Evolutionary conservation across 2,888 invertebrate genomes (phyloP), one percentile per base, ranked within the genome.

Genomic region (Syrphus vitripennis): DNA sequence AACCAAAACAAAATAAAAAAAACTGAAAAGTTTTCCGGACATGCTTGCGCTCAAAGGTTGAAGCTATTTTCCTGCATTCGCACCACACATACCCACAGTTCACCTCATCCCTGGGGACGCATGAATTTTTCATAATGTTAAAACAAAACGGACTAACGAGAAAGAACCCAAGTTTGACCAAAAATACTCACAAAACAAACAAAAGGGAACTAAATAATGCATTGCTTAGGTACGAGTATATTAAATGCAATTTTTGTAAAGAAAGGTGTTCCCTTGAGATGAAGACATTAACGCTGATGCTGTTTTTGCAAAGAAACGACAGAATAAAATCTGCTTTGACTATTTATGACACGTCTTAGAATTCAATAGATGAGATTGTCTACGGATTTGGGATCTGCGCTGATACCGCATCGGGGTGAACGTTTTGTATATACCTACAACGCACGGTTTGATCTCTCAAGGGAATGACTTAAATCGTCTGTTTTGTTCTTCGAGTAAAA

Each of bases 211-310:
- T 86, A 82, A 81, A 78, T 86, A 82, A 86, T 86, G 86, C 86
- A 86, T 82, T 82, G 82, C 82, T 72, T 86, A 50, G 14, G 50
- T n/a, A n/a, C n/a, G n/a, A n/a, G n/a, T 50, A 67, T 82, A 82
- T 82, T 86, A 86, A 82, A 86, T 86, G 86, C 86, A 86, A 86
- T 86, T 82, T 86, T 86, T 86, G 77, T 82, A 74, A 70, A 81
- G 70, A 82, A 86, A 75, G 77, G 78, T 74, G 82, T 82, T 78
- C 86, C 86, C 86, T 31, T 31, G 77, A 65, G 82, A 78, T 74
- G 70, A 42, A 59, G 74, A 45, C 16, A 12, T 67, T 34, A 21
- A 7, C 16, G 6, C 9, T 21, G 29, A 7, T 45, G 3, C 7
- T 34, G 4, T 2, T 34, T 21, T 34, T 59, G 4, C 19, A 59